Base-by-base conservation (phyloP, 2,113 vertebrate species). In the Dicentrarchus labrax region DNA sequence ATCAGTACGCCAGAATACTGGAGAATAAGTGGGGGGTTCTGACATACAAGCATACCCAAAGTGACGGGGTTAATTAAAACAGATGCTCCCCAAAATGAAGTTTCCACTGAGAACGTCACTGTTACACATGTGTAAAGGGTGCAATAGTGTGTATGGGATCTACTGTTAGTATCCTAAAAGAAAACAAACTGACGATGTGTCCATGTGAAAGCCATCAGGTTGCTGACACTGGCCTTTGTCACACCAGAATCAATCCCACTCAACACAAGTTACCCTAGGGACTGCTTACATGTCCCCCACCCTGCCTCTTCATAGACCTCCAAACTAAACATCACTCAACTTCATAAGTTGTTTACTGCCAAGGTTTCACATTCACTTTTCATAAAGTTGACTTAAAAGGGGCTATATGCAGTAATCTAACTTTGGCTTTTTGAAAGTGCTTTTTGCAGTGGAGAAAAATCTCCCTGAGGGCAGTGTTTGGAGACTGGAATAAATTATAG, bases 401-500 rank as follows among this genome's bases (percentile, higher is more conserved):
- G 12, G 48, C 47, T 22, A 19, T 41, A 76, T 73, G 79, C 36
- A 61, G 19, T 62, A 57, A 62, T 73, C 38, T 60, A 69, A 72
- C 60, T 82, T 77, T 60, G 36, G 16, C 24, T 61, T 24, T 72
- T 43, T 64, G 6, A 83, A 75, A 82, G 73, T 43, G 51, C 11
- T 61, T 86, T 78, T 70, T 48, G 71, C 61, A 60, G 61, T 4
- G 5, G 56, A 69, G 61, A 60, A 72, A 84, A 56, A 60, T 84
- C 72, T 83, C 82, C 79, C 76, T 22, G 39, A 82, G 82, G 84
- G 74, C 82, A 79, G 22, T 65, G 64, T 78, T 81, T 78, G 38
- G 57, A 78, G 54, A 84, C 30, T 81, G 69, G 84, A 86, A 89
- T 89, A 86, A 81, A 84, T 89, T 78, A 89, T 71, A 56, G 61